phyloP scores from a whole-genome alignment of 2,797 vertebrate genomes.

The Syndactyla subalaris region DNA sequence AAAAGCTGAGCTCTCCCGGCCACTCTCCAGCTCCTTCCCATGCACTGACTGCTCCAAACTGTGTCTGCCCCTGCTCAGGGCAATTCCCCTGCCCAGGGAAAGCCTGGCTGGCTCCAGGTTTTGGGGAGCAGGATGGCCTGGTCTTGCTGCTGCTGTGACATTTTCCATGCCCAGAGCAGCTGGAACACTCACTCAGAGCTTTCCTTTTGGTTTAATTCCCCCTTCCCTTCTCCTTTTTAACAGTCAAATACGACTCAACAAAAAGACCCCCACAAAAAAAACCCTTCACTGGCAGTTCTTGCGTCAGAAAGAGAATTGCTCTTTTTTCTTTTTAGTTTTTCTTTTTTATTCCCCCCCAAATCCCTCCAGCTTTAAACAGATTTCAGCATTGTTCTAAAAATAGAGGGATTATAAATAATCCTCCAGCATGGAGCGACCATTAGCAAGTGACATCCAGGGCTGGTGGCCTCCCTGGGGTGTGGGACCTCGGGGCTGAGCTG shows the following conservation, averaged over 20 bases:
- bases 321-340: background rate
- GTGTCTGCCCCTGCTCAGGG: rapidly evolving
- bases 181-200: rapidly evolving
- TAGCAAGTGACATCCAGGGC: background rate
- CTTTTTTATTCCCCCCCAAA: background rate
- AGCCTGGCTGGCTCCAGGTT: background rate
- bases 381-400: background rate
- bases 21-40: rapidly evolving
- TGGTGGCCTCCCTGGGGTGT: background rate
- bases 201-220: background rate
- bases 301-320: background rate
- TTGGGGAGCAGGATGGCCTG: background rate
- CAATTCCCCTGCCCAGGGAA: background rate
- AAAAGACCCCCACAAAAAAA: background rate
- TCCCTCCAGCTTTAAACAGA: background rate
- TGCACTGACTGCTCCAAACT: rapidly evolving
- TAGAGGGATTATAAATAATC: slow-evolving; percentile 16
- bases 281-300: background rate
- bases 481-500: background rate
- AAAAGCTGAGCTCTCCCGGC: background rate
- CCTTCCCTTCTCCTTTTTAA: background rate
- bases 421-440: background rate
- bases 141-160: background rate
- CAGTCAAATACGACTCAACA: rapidly evolving
- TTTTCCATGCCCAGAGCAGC: background rate